These are phyloP conservation scores for Calypte anna DNA, from an alignment of 2,113 vertebrate genomes.

Conservation along the genomic window DNA sequence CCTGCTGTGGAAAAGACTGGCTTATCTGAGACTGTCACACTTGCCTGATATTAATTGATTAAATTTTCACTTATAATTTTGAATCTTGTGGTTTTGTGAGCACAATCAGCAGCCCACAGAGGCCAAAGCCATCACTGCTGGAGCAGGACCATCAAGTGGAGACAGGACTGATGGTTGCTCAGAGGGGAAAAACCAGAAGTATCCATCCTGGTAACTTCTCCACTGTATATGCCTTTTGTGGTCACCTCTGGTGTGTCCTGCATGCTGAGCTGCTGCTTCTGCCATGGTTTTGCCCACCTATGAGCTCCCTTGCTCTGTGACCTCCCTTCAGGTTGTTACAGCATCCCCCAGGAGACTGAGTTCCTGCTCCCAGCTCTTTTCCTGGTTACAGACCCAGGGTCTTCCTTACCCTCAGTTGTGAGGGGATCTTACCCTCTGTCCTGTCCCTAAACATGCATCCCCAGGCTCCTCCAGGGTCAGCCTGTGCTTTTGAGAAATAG, in stretches of 20 bases:
- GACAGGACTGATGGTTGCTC: not conserved
- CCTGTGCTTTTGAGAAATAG: not conserved
- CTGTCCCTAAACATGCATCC: not conserved
- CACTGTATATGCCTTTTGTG: accelerated
- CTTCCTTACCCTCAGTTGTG: not conserved
- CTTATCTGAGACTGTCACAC: slow-evolving; percentile 51
- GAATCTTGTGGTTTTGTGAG: not conserved
- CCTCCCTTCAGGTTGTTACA: not conserved
- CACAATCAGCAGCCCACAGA: not conserved
- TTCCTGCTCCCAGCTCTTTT: not conserved
- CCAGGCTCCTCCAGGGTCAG: not conserved
- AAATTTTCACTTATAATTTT: slow-evolving; percentile 46
- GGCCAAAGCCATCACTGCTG: not conserved
- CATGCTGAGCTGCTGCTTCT: not conserved
- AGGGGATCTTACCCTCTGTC: not conserved
- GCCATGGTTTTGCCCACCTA: not conserved
- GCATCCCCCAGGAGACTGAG: not conserved
- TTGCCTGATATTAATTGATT: slow-evolving; percentile 62
- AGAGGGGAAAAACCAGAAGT: accelerated
- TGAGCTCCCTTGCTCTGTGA: accelerated
- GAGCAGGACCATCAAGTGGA: not conserved
- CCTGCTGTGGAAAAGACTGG: not conserved
- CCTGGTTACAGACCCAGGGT: accelerated
- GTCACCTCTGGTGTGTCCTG: not conserved
- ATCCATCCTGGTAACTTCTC: accelerated